Percentiles rank a stretch among this genome's conserved stretches.
These are phyloP conservation scores for Ptychochromis oligacanthus DNA, from an alignment of 2,113 vertebrate species.

Conservation along the genomic window DNA sequence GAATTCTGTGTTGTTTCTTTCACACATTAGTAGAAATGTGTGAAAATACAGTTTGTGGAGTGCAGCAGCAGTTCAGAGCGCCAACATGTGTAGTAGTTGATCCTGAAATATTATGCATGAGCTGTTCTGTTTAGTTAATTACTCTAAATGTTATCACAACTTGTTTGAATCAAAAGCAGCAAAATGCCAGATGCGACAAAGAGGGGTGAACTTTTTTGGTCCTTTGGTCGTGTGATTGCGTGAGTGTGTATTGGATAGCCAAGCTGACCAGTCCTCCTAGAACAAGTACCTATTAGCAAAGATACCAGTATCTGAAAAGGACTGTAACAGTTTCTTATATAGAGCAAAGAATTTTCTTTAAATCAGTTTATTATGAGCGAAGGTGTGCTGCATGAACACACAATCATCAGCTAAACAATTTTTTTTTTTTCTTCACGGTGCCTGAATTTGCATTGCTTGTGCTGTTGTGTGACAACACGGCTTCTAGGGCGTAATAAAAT, in stretches of 20 bases:
- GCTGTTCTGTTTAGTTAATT: too few relatives aligned
- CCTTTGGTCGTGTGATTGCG: background rate
- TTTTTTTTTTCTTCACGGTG: fast-evolving
- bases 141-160: background rate
- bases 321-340: background rate
- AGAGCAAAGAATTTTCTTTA: background rate
- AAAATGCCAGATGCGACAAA: background rate
- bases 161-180: background rate
- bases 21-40: too few relatives aligned
- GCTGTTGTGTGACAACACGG: background rate
- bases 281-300: fast-evolving
- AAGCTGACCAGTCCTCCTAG: background rate
- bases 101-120: background rate
- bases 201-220: fast-evolving
- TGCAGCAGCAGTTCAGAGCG: background rate
- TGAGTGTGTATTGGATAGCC: fast-evolving
- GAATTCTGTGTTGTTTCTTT: background rate
- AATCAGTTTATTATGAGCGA: background rate
- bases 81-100: background rate
- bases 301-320: background rate
- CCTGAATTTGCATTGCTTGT: background rate
- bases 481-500: fast-evolving
- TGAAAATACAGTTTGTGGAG: background rate
- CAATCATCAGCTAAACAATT: background rate
- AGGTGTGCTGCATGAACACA: fast-evolving